Percentiles rank a stretch among this genome's conserved stretches.
phyloP scores from a whole-genome alignment of 2,113 vertebrate genomes.

The Cavia porcellus region DNA sequence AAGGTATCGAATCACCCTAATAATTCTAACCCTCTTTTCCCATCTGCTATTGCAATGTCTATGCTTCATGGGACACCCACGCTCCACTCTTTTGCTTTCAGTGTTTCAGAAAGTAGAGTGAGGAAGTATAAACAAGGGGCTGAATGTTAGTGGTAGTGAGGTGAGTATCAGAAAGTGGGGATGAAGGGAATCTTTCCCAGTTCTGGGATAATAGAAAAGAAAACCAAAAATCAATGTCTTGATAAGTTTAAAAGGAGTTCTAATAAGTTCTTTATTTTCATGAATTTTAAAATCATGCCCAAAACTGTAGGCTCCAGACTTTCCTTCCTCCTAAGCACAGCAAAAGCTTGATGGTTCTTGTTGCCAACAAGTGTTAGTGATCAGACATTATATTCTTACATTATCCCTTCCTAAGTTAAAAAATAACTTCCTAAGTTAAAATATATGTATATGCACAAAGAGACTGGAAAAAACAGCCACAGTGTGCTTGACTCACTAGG shows the following conservation, averaged over 20 bases:
- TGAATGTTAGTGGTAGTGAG: not conserved
- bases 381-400: not conserved
- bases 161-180: conserved; percentile 20
- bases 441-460: too few species aligned
- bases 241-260: conserved; percentile 6
- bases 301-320: not conserved
- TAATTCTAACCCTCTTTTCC: conserved; percentile 11
- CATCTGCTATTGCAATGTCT: not conserved
- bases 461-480: not conserved
- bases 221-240: not conserved
- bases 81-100: not conserved
- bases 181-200: not conserved
- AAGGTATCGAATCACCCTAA: not conserved
- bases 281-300: not conserved
- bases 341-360: not conserved
- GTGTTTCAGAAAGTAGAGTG: conserved; percentile 35
- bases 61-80: not conserved
- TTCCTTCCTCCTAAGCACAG: not conserved
- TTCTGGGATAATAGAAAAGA: conserved; percentile 19
- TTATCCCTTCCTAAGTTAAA: not conserved
- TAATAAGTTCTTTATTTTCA: conserved; percentile 2
- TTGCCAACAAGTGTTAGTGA: not conserved
- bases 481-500: not conserved
- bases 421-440: too few species aligned
- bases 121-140: not conserved